These are phyloP conservation scores for Pachycephus smyrnensis DNA, from an alignment of 2,888 invertebrate species.

Conservation along the genomic window DNA sequence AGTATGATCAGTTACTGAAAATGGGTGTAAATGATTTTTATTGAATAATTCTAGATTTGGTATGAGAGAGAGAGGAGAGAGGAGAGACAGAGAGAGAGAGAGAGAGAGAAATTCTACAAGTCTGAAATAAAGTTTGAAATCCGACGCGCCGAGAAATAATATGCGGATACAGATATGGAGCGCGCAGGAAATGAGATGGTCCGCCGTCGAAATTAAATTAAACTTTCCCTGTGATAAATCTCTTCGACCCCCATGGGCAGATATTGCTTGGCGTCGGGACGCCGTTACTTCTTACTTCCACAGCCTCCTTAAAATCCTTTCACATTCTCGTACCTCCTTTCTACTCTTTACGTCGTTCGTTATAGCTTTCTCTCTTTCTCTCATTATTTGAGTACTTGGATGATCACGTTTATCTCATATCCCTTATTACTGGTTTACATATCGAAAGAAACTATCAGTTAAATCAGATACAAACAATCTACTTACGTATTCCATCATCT, in stretches of 20 bases:
- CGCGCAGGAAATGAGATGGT: constrained; percentile 10
- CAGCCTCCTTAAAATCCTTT: background rate
- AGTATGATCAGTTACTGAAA: background rate
- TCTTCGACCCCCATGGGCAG: constrained; percentile 18
- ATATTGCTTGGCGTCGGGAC: background rate
- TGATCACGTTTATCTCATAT: constrained; percentile 1
- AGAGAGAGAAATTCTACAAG: background rate
- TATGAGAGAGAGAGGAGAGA: background rate
- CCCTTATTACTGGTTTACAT: background rate
- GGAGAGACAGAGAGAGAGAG: background rate
- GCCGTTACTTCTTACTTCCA: background rate
- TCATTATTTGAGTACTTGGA: background rate
- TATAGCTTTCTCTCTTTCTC: constrained; percentile 15
- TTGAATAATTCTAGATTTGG: background rate
- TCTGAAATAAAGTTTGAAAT: constrained; percentile 10
- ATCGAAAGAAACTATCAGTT: background rate
- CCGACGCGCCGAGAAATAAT: constrained; percentile 9
- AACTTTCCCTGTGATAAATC: constrained; percentile 39
- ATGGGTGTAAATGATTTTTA: background rate
- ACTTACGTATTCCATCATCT: constrained; percentile 37
- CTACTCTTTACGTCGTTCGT: background rate
- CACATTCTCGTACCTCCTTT: background rate
- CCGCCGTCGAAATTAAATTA: constrained; percentile 38
- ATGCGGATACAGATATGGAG: constrained; percentile 5
- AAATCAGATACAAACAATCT: background rate